Conservation (phyloP, 2,797 vertebrate species). For the Ctenochaetus hawaiiensis region DNA sequence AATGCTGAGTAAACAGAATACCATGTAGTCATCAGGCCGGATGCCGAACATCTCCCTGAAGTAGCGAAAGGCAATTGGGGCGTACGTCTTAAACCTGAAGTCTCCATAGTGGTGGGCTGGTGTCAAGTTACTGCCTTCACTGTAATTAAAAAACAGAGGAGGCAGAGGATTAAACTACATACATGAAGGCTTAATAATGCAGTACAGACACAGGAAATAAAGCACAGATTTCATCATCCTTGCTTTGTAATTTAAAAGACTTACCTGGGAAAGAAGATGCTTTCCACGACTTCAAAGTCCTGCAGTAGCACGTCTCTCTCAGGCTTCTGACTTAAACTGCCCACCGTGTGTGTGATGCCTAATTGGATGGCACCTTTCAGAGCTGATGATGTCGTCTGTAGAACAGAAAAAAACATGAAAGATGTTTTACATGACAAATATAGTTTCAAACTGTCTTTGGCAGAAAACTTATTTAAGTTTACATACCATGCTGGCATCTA, state of each 20-base stretch:
- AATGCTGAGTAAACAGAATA: conserved; percentile 64
- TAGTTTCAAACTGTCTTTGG: background rate
- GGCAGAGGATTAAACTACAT: conserved; percentile 13
- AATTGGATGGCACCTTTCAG: conserved; percentile 96
- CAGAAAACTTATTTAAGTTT: too few relatives aligned
- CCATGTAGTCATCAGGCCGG: conserved; percentile 95
- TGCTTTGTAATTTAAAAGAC: conserved; percentile 2
- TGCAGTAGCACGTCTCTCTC: conserved; percentile 97
- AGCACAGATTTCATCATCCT: background rate
- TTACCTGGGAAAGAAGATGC: conserved; percentile 95
- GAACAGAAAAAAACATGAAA: background rate
- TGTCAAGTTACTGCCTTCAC: conserved; percentile 95
- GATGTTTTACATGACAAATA: conserved; percentile 3
- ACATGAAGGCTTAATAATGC: background rate
- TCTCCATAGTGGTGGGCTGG: conserved; percentile 96
- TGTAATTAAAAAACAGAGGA: conserved; percentile 65
- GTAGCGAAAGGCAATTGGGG: conserved; percentile 96
- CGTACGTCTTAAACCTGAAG: conserved; percentile 97
- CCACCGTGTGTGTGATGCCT: conserved; percentile 94
- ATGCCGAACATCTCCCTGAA: conserved; percentile 97
- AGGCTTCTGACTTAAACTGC: conserved; percentile 94
- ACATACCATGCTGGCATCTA: too few relatives aligned
- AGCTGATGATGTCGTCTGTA: conserved; percentile 93
- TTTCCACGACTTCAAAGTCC: conserved; percentile 97
- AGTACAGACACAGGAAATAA: background rate